Percentiles rank a stretch among this genome's conserved stretches.
phyloP scores from a whole-genome alignment of 2,797 vertebrate species.

The Smutsia temminckii region DNA sequence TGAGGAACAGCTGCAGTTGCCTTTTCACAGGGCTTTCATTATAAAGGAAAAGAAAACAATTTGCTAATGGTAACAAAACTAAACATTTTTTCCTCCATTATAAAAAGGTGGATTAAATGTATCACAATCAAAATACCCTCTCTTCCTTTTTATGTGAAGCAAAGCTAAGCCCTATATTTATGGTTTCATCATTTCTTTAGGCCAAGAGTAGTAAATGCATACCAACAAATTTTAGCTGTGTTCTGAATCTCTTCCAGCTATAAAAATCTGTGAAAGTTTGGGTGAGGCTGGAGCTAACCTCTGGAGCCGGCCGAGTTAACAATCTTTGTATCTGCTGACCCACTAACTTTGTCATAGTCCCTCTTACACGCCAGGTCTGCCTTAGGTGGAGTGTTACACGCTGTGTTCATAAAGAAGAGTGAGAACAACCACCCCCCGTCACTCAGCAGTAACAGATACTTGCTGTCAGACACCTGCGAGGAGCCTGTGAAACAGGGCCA shows the following conservation, averaged over 20 bases:
- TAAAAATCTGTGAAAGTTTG: background rate
- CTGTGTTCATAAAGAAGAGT: background rate
- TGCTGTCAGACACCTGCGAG: background rate
- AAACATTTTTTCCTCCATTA: background rate
- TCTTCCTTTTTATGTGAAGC: background rate
- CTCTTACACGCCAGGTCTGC: background rate
- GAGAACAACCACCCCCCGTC: background rate
- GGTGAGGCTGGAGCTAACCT: background rate
- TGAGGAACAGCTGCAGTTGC: background rate
- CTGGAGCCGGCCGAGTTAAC: background rate
- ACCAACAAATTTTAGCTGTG: background rate
- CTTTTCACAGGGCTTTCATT: background rate
- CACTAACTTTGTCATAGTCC: background rate
- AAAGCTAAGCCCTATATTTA: background rate
- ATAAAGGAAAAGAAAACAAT: background rate
- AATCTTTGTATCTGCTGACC: background rate
- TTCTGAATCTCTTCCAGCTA: background rate
- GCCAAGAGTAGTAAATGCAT: background rate
- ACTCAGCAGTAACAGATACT: background rate
- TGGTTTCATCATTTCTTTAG: background rate
- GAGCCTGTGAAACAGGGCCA: background rate
- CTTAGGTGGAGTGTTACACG: accelerated
- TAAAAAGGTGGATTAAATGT: background rate
- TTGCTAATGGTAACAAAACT: background rate
- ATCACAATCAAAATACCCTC: background rate